Percentiles rank a stretch among this genome's conserved stretches.
Conservation (phyloP, 2,113 vertebrate species). For the Limnothrissa miodon region DNA sequence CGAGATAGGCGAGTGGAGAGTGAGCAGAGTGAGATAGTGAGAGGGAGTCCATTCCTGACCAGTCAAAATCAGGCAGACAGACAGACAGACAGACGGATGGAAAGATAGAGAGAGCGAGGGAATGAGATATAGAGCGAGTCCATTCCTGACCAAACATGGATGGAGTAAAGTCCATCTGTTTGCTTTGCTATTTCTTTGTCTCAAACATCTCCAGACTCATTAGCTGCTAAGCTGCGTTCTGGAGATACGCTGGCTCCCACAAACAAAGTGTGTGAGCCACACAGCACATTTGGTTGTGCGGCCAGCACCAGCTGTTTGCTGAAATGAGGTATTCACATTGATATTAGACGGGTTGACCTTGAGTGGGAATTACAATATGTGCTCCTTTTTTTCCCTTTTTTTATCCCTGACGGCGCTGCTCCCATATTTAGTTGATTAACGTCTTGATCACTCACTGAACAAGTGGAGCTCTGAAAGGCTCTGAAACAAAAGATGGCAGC, state of each 20-base stretch:
- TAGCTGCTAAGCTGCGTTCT: background rate
- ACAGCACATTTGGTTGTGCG: conserved; percentile 40
- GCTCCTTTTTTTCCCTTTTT: too few species aligned
- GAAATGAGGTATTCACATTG: conserved; percentile 46
- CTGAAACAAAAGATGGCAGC: background rate
- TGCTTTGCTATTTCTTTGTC: background rate
- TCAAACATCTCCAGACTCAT: conserved; percentile 6
- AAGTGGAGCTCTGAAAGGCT: background rate
- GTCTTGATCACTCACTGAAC: conserved; percentile 11
- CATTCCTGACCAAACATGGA: conserved; percentile 3
- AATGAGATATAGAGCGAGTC: background rate
- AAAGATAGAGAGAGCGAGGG: background rate
- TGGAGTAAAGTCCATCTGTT: background rate
- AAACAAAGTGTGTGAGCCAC: conserved; percentile 31
- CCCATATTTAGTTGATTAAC: conserved; percentile 35
- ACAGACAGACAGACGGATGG: background rate
- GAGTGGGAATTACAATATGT: conserved; percentile 5
- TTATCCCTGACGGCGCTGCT: conserved; percentile 7
- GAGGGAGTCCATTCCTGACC: background rate
- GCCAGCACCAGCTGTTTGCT: conserved; percentile 54
- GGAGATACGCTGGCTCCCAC: background rate
- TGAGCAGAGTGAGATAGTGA: background rate
- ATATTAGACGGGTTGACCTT: conserved; percentile 32
- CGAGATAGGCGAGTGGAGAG: background rate
- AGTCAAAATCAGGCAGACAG: background rate